Base-by-base conservation (phyloP, 2,888 invertebrate species). In the Sthenelais limicola region DNA sequence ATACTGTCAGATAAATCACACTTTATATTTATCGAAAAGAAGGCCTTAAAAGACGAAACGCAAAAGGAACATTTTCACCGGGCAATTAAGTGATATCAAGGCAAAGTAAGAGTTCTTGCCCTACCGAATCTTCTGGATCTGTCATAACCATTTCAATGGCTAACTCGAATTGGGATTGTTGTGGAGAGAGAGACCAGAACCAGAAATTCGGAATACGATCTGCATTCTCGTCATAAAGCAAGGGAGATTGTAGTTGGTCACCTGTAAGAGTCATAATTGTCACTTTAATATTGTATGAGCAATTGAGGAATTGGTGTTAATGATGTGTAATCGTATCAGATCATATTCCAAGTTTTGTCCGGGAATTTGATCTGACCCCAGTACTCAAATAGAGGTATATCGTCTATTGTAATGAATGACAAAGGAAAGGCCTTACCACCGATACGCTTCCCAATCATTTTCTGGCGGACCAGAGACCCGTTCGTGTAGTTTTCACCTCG, bases 121-220 rank as follows among this genome's bases (percentile, higher is more conserved):
- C n/a, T n/a, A n/a, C n/a, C n/a, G n/a, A n/a, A 24, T 51, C 51
- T 5, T 5, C 9, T 5, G 9, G 38, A 43, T 62, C 62, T 7
- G 62, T 62, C 62, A 62, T 62, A 5, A 62, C 62, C 62, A 62
- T 62, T 43, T 62, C 62, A 38, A 62, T 62, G 38, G 62, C 62
- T 4, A 62, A 24, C 24, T 62, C 62, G 15, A 62, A 62, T 24
- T 24, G 15, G 4, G 5, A 21, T 43, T 62, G 62, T 9, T 26
- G 43, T 1, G 62, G 62, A 26, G 62, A 62, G 3, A 62, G 12
- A 24, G 62, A 62, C 62, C 62, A 62, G 62, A 62, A 62, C 62
- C 62, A 62, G 62, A 62, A 62, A 43, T 62, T 62, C 1, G 62
- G 62, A 24, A 62, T 43, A 9, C 62, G 35, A 43, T 62, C 62